These are phyloP conservation scores for Micromesistius poutassou DNA, from an alignment of 2,797 vertebrate genomes.

Conservation along the genomic window DNA sequence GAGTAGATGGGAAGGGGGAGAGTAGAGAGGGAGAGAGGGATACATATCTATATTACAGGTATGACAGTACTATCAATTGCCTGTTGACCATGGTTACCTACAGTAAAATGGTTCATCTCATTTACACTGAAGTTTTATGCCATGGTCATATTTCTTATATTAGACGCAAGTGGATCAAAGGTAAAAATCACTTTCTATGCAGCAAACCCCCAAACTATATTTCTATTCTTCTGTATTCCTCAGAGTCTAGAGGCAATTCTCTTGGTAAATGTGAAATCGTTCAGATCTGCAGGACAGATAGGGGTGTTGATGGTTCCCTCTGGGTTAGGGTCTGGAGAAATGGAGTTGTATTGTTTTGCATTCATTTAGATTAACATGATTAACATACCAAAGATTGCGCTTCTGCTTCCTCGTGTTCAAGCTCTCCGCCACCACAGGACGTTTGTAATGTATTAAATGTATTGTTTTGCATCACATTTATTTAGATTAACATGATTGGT, in stretches of 20 bases:
- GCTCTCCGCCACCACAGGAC: no score
- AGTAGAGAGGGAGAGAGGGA: conserved; percentile 1
- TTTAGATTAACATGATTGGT: conserved; percentile 52
- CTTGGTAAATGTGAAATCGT: conserved; percentile 60
- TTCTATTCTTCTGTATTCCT: not conserved
- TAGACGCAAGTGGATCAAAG: not conserved
- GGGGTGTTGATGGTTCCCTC: conserved; percentile 76
- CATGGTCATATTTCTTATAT: no score
- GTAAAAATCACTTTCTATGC: not conserved
- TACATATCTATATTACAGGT: not conserved
- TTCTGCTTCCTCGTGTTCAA: no score
- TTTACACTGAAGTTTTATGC: not conserved
- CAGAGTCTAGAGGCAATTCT: conserved; percentile 36
- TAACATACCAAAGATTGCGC: no score
- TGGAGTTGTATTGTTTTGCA: conserved; percentile 41
- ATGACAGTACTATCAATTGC: no score
- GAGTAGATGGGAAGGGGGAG: not conserved
- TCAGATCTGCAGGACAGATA: conserved; percentile 64
- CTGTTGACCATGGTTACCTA: no score
- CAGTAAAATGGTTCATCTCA: not conserved
- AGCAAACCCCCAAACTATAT: conserved; percentile 2
- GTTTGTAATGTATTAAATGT: no score
- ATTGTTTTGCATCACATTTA: conserved; percentile 53
- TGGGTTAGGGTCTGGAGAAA: conserved; percentile 60
- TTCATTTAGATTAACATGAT: no score